Evolutionary conservation across 2,113 vertebrate genomes (phyloP).

Genomic region (Hirundichthys speculiger): DNA sequence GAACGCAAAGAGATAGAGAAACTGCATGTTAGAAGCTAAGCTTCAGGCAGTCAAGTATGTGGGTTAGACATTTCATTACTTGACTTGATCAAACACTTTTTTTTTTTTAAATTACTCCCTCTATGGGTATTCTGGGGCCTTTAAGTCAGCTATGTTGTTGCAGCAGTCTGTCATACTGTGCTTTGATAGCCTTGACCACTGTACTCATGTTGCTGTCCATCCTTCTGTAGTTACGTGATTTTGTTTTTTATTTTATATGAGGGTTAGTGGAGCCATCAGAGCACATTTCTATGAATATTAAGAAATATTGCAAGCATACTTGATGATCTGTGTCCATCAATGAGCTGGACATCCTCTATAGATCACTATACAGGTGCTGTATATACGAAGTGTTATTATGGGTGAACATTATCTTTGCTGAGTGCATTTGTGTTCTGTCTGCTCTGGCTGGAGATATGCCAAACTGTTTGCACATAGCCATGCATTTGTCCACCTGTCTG

Average conservation of each 20-base stretch:
- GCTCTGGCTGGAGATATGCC: slow-evolving; percentile 4
- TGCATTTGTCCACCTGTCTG: slow-evolving; percentile 38
- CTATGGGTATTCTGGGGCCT: background rate
- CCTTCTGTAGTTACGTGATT: background rate
- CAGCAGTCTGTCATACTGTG: slow-evolving; percentile 11
- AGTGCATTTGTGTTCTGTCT: background rate
- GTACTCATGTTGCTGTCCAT: background rate
- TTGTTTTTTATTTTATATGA: background rate
- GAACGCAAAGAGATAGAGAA: too few relatives aligned
- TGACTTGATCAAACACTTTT: slow-evolving; percentile 38
- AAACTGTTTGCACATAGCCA: slow-evolving; percentile 35
- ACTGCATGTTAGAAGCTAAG: slow-evolving; percentile 12
- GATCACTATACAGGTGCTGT: too few relatives aligned
- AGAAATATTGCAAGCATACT: background rate
- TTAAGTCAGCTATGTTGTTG: slow-evolving; percentile 7
- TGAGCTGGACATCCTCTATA: too few relatives aligned
- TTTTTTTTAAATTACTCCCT: slow-evolving; percentile 42
- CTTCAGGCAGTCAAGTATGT: slow-evolving; percentile 32
- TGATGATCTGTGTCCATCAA: slow-evolving; percentile 10
- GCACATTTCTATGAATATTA: slow-evolving; percentile 4
- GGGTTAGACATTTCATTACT: slow-evolving; percentile 39
- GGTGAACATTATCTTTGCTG: background rate
- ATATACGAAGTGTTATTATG: too few relatives aligned
- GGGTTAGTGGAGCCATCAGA: background rate
- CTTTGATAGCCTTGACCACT: slow-evolving; percentile 21